Conservation (phyloP, 2,113 vertebrate genomes). For the Xenopus borealis region DNA sequence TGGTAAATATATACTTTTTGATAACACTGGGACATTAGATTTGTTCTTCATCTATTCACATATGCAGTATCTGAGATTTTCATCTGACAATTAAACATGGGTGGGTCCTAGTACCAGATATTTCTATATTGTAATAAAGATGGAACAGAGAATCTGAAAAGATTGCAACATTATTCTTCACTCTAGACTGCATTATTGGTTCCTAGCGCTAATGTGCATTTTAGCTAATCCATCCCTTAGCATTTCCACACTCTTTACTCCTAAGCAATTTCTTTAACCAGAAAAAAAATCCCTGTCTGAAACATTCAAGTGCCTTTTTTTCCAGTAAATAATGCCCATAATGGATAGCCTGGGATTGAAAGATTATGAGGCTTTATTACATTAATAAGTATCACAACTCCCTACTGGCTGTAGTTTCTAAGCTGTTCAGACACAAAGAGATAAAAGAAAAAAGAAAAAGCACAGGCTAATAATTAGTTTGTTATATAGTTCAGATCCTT, state of each 20-base stretch:
- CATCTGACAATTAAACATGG: too few species aligned
- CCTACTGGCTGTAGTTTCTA: constrained; percentile 35
- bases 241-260: background rate
- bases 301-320: constrained; percentile 24
- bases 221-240: background rate
- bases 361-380: constrained; percentile 36
- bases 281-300: constrained; percentile 23
- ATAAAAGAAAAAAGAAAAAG: constrained; percentile 23
- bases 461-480: constrained; percentile 41
- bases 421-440: constrained; percentile 36
- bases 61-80: too few species aligned
- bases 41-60: too few species aligned
- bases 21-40: too few species aligned
- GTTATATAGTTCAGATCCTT: constrained; percentile 31
- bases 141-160: too few species aligned
- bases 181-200: too few species aligned
- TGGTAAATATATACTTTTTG: too few species aligned
- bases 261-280: constrained; percentile 7
- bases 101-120: too few species aligned
- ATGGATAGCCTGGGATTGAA: constrained; percentile 31
- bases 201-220: background rate
- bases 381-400: constrained; percentile 41
- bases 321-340: constrained; percentile 33
- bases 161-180: too few species aligned
- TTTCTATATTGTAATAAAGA: too few species aligned